Percentiles rank a stretch among this genome's conserved stretches.
Evolutionary conservation across 37 sponge, comb jelly and placozoan genomes (phyloP).

Genomic region (Eunapius fragilis): DNA sequence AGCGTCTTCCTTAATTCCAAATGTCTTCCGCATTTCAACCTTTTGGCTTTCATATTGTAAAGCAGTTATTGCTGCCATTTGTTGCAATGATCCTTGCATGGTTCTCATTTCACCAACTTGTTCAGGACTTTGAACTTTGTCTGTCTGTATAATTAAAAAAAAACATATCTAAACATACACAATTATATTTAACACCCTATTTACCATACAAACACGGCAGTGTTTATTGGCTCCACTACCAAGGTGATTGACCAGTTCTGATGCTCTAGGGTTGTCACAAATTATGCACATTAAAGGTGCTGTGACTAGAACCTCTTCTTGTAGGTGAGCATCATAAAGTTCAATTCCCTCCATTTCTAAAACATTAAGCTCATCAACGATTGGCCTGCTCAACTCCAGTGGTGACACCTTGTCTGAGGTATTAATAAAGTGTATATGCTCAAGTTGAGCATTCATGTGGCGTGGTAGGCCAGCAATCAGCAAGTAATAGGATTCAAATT

Average conservation of each 20-base stretch:
- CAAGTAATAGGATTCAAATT: slow-evolving; percentile 20
- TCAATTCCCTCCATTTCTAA: slow-evolving; percentile 21
- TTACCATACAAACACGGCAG: slow-evolving; percentile 38
- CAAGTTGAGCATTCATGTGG: background rate
- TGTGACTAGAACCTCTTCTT: background rate
- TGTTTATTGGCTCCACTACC: slow-evolving; percentile 4
- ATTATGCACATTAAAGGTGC: slow-evolving; percentile 26
- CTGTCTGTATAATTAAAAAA: background rate
- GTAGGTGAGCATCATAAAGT: slow-evolving; percentile 15
- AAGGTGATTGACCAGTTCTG: slow-evolving; percentile 20
- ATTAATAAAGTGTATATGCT: slow-evolving; percentile 4
- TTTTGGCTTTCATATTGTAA: background rate
- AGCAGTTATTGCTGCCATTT: background rate
- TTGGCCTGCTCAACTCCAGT: background rate
- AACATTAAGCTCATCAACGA: slow-evolving; percentile 5
- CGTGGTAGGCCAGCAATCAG: slow-evolving; percentile 10
- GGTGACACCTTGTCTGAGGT: slow-evolving; percentile 4
- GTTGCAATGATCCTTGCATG: background rate
- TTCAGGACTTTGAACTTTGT: background rate
- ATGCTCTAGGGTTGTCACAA: slow-evolving; percentile 30
- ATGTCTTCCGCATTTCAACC: background rate
- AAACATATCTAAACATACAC: background rate
- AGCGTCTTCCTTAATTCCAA: background rate
- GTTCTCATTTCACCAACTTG: background rate
- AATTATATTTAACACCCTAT: background rate